A percentile compares a stretch with the other conserved stretches of the same genome.
Conservation (phyloP, 1,140 invertebrate species). For the Drosophila ambigua region DNA sequence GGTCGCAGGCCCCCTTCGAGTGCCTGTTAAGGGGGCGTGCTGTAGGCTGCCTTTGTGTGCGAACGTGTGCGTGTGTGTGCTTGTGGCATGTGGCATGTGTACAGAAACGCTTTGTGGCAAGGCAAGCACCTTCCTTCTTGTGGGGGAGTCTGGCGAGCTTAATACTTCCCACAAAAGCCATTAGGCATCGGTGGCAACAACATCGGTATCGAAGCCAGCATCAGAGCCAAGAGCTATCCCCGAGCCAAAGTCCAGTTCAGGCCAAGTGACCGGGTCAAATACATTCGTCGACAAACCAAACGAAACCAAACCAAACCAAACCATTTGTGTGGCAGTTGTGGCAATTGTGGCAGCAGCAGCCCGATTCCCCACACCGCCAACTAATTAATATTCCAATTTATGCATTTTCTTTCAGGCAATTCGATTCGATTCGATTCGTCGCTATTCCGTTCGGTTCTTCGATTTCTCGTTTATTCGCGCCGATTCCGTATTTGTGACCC, state of each 20-base stretch:
- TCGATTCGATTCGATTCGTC: constrained; percentile 44
- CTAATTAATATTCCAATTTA: constrained; percentile 58
- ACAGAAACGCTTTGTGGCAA: constrained; percentile 65
- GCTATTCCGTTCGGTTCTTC: constrained; percentile 21
- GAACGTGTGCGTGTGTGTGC: constrained; percentile 19
- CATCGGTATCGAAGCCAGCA: constrained; percentile 2
- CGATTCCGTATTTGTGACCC: constrained; percentile 33
- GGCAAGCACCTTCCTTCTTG: constrained; percentile 45
- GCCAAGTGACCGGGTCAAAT: constrained; percentile 56
- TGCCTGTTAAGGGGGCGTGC: constrained; percentile 41
- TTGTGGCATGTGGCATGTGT: constrained; percentile 39
- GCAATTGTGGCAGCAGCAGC: constrained; percentile 12
- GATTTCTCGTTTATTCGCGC: constrained; percentile 28
- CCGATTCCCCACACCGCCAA: constrained; percentile 16
- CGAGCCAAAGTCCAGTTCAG: constrained; percentile 41
- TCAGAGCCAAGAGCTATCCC: constrained; percentile 32
- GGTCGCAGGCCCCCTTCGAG: constrained; percentile 38
- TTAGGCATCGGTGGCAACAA: constrained; percentile 46
- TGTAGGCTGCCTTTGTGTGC: not conserved
- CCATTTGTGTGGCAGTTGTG: constrained; percentile 60
- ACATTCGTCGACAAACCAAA: constrained; percentile 41
- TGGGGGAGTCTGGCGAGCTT: constrained; percentile 50
- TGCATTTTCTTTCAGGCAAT: constrained; percentile 67
- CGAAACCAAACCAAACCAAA: constrained; percentile 38
- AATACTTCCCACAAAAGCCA: constrained; percentile 75